phyloP scores from a whole-genome alignment of 64 coral and sea anemone genomes.

The Astreopora myriophthalma region DNA sequence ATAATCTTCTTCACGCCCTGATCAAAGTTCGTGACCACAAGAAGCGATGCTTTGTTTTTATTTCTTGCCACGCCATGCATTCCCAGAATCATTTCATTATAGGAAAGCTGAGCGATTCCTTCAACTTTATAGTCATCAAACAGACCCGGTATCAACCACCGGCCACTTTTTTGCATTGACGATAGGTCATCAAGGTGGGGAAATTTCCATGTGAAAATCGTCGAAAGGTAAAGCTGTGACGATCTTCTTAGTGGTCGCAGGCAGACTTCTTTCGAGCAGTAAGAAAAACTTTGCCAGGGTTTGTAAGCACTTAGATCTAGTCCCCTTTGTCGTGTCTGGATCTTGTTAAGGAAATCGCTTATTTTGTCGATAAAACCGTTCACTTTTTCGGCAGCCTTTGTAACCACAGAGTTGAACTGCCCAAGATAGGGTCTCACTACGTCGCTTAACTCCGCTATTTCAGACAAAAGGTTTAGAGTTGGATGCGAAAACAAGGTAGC shows the following conservation, averaged over 20 bases:
- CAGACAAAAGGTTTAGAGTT: constrained; percentile 68
- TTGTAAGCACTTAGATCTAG: constrained; percentile 70
- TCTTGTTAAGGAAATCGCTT: constrained; percentile 77
- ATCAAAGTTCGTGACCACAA: constrained; percentile 72
- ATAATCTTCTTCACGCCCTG: constrained; percentile 73
- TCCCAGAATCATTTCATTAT: constrained; percentile 61
- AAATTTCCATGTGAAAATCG: constrained; percentile 91
- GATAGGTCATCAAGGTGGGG: constrained; percentile 96
- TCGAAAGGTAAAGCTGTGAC: constrained; percentile 77
- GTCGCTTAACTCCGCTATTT: constrained; percentile 66
- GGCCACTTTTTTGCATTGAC: constrained; percentile 69
- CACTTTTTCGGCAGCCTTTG: constrained; percentile 68
- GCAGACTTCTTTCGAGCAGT: constrained; percentile 92
- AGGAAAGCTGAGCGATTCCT: constrained; percentile 76
- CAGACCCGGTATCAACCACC: constrained; percentile 89
- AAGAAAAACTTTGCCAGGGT: constrained; percentile 70
- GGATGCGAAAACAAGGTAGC: constrained; percentile 64
- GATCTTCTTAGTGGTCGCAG: constrained; percentile 81
- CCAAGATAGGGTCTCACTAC: constrained; percentile 70
- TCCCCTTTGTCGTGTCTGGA: constrained; percentile 86
- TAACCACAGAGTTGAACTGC: constrained; percentile 65
- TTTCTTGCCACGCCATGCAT: constrained; percentile 95
- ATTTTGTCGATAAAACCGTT: constrained; percentile 92
- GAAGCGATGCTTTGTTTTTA: constrained; percentile 70
- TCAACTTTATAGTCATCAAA: constrained; percentile 96